Evolutionary conservation across 1,140 invertebrate genomes (phyloP).

Genomic region (Atta texana): DNA sequence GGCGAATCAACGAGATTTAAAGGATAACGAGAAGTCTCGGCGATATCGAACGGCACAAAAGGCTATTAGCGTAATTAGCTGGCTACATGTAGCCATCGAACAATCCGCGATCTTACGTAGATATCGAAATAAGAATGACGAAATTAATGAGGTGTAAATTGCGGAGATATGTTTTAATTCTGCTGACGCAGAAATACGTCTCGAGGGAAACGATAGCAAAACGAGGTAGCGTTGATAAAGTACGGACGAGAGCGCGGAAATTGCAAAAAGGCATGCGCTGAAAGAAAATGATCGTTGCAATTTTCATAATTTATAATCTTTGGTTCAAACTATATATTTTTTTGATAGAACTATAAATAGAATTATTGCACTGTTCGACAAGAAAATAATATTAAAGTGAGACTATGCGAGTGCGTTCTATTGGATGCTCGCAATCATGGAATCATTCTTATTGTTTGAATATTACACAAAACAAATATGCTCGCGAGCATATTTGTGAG

Average conservation of each 20-base stretch:
- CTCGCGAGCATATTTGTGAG: no score
- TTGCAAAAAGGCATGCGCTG: no score
- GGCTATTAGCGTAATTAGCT: conserved; percentile 68
- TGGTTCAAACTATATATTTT: no score
- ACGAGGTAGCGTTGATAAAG: background rate
- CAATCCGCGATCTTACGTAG: conserved; percentile 25
- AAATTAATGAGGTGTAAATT: conserved; percentile 49
- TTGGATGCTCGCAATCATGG: no score
- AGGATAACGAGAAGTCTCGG: conserved; percentile 17
- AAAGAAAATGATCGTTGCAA: no score
- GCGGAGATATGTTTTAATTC: conserved; percentile 49
- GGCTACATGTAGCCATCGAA: background rate
- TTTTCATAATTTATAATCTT: no score
- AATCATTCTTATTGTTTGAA: no score
- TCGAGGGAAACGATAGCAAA: background rate
- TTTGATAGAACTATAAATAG: no score
- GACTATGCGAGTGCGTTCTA: no score
- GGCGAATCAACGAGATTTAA: conserved; percentile 68
- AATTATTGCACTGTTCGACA: no score
- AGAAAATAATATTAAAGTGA: no score
- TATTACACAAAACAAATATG: no score
- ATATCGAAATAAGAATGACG: conserved; percentile 30
- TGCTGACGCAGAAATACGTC: conserved; percentile 10
- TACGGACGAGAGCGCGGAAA: background rate
- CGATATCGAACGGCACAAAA: conserved; percentile 12